Evolutionary conservation across 2,113 vertebrate genomes (phyloP), one percentile per base, ranked within the genome.

Genomic region (Mohoua ochrocephala): DNA sequence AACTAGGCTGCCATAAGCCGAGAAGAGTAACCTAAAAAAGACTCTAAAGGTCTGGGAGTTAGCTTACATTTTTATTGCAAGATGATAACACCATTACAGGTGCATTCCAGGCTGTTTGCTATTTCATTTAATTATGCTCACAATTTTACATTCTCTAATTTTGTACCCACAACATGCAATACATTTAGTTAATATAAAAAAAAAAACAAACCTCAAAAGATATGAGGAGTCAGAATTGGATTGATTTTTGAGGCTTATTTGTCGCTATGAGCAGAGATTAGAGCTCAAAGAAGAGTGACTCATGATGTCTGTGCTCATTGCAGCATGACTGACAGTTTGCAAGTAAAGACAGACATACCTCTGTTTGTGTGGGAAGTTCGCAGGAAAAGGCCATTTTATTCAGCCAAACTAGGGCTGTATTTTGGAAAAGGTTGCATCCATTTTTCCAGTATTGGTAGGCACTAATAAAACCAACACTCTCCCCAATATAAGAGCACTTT

Each of bases 231-330:
- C 54, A 95, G 94, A 96, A 88, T 37, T 21, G 20, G 67, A 97
- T 96, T 96, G 97, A 97, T 97, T 98, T 97, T 89, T 27, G 27
- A 92, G 89, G 95, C 91, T 97, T 94, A 65, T 97, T 97, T 97
- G 95, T 97, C 81, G 79, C 92, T 94, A 41, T 76, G 90, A 96
- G 87, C 74, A 97, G 94, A 96, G 95, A 98, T 97, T 95, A 97
- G 63, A 92, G 60, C 81, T 94, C 87, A 96, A 89, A 95, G 89
- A 94, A 88, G 74, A 96, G 91, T 91, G 83, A 97, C 81, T 97
- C 80, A 89, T 45, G 53, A 84, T 90, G 91, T 67, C 86, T 93
- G 24, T 88, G 88, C 67, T 97, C 93, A 91, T 49, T 89, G 96
- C 93, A 95, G 94, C 88, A 49, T 94, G 94, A 95, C 96, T 96